phyloP scores from a whole-genome alignment of 2,797 vertebrate species.

The Merluccius polli region DNA sequence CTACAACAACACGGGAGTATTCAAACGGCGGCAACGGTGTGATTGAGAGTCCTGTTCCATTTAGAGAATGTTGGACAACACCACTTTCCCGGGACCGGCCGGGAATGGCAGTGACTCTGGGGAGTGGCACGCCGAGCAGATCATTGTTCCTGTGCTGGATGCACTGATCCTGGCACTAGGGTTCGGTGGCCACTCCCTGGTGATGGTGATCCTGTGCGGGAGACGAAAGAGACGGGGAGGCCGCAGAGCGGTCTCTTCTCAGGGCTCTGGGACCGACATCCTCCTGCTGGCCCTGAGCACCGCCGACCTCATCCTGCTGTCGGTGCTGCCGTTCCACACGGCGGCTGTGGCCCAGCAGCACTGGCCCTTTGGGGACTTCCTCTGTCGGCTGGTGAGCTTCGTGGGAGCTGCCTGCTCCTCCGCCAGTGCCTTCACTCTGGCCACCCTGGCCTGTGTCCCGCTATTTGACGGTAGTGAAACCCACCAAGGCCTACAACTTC shows the following conservation, averaged over 20 bases:
- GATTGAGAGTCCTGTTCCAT: conserved; percentile 13
- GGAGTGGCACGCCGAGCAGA: conserved; percentile 45
- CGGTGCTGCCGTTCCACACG: conserved; percentile 70
- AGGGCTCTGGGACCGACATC: conserved; percentile 60
- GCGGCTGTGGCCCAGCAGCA: conserved; percentile 55
- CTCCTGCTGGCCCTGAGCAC: conserved; percentile 71
- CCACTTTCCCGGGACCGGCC: conserved; percentile 18
- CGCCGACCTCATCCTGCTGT: conserved; percentile 70
- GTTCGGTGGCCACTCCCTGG: conserved; percentile 64
- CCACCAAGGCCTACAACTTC: conserved; percentile 56
- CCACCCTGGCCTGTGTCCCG: conserved; percentile 66
- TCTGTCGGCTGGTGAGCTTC: conserved; percentile 72
- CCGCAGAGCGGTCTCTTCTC: conserved; percentile 12
- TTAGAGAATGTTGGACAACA: conserved; percentile 40
- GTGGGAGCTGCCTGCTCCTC: conserved; percentile 69
- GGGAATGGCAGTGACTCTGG: conserved; percentile 46
- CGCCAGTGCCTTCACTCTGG: conserved; percentile 68
- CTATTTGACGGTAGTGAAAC: conserved; percentile 71
- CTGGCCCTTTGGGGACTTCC: conserved; percentile 70
- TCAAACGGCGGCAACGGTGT: conserved; percentile 20
- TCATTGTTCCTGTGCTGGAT: conserved; percentile 72
- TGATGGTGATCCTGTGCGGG: conserved; percentile 66
- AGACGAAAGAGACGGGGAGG: conserved; percentile 32
- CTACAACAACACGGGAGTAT: conserved; percentile 10
- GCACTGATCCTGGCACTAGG: conserved; percentile 65